Evolutionary conservation across 2,888 invertebrate genomes (phyloP).

Genomic region (Apamea epomidion): DNA sequence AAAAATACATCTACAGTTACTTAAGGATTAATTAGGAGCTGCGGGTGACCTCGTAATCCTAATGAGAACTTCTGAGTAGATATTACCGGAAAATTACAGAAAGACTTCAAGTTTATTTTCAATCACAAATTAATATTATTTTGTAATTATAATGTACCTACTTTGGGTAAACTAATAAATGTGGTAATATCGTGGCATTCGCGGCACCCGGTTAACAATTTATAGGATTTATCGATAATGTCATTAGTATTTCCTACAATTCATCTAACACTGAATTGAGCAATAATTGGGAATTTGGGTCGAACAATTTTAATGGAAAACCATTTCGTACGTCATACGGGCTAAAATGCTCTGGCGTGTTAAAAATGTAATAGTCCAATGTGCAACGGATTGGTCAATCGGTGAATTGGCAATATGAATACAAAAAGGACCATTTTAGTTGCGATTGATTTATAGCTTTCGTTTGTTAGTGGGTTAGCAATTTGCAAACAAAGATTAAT

Average conservation of each 20-base stretch:
- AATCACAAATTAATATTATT: neutral
- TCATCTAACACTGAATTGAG: constrained; percentile 34
- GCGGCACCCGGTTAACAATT: neutral
- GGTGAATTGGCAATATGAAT: constrained; percentile 38
- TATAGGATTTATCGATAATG: neutral
- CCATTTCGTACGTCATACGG: constrained; percentile 22
- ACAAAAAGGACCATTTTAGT: constrained; percentile 33
- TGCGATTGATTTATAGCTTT: constrained; percentile 35
- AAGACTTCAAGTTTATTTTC: neutral
- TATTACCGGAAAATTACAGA: neutral
- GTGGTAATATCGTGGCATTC: neutral
- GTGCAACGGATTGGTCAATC: constrained; percentile 46
- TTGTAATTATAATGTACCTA: neutral
- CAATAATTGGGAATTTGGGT: constrained; percentile 32
- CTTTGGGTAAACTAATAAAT: constrained; percentile 4
- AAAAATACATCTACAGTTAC: neutral
- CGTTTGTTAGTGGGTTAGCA: constrained; percentile 15
- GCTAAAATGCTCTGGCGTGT: constrained; percentile 33
- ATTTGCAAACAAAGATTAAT: constrained; percentile 23
- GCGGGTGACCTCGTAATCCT: neutral
- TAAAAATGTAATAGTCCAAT: constrained; percentile 57
- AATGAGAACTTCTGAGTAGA: neutral
- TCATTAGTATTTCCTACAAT: constrained; percentile 11
- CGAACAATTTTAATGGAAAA: constrained; percentile 47
- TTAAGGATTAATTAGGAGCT: neutral